A percentile compares a stretch with the other conserved stretches of the same genome.
Evolutionary conservation across 2,113 vertebrate genomes (phyloP).

Genomic region (Nesospiza acunhae): DNA sequence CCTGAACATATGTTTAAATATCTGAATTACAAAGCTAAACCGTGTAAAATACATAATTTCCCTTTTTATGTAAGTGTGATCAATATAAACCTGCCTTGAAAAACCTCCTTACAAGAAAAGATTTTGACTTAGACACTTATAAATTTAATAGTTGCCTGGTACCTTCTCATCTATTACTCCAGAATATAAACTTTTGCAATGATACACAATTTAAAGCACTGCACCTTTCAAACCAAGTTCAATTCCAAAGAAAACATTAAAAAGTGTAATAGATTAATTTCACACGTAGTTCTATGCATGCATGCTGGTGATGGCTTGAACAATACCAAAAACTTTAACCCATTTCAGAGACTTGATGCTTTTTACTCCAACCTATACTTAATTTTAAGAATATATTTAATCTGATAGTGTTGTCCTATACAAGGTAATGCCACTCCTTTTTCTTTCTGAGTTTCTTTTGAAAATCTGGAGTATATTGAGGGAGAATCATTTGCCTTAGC

Average conservation of each 20-base stretch:
- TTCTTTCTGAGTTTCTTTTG: neutral
- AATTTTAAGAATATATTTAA: neutral
- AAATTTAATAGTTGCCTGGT: conserved; percentile 10
- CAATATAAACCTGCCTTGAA: conserved; percentile 19
- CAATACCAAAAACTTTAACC: neutral
- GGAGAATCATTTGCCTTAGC: conserved; percentile 18
- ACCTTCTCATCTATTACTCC: neutral
- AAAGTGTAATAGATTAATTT: neutral
- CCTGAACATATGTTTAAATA: conserved; percentile 33
- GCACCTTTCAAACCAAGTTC: neutral
- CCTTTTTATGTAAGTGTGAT: conserved; percentile 4
- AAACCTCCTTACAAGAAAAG: neutral
- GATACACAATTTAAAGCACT: neutral
- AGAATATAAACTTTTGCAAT: neutral
- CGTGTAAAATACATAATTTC: neutral
- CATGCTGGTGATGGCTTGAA: neutral
- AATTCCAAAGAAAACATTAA: neutral
- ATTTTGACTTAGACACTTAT: neutral
- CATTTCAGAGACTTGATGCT: neutral
- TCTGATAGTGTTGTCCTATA: neutral
- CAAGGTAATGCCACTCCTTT: neutral
- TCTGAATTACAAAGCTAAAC: conserved; percentile 10
- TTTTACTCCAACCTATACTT: neutral
- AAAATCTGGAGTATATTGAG: neutral
- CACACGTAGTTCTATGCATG: neutral